A percentile compares a stretch with the other conserved stretches of the same genome.
phyloP scores from a whole-genome alignment of 2,888 invertebrate species.

The Aphodius granarius region DNA sequence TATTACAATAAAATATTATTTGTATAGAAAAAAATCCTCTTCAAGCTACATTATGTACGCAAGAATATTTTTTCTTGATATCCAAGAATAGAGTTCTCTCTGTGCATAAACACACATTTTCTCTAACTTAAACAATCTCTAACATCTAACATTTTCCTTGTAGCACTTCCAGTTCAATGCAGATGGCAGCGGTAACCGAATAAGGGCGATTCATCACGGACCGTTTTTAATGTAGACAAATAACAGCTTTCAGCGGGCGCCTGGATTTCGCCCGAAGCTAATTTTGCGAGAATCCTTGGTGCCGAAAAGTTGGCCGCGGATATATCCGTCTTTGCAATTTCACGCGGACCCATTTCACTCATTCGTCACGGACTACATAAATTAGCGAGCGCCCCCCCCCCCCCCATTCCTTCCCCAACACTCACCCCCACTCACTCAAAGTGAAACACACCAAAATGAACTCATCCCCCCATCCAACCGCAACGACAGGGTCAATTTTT shows the following conservation, averaged over 20 bases:
- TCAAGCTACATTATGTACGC: too few species aligned
- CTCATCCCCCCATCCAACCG: neutral
- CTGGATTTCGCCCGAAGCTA: constrained; percentile 5
- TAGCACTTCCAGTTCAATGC: neutral
- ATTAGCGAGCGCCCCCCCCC: neutral
- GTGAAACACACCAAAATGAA: neutral
- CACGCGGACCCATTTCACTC: neutral
- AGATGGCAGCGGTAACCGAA: neutral
- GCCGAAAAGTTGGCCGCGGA: neutral
- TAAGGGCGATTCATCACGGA: constrained; percentile 5
- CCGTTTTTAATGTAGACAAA: constrained; percentile 15
- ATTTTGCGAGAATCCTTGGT: neutral
- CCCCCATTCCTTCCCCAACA: too few species aligned
- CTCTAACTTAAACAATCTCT: neutral
- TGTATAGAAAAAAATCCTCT: too few species aligned
- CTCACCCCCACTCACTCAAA: neutral
- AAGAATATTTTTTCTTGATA: too few species aligned
- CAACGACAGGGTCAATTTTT: neutral
- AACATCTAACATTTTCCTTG: neutral
- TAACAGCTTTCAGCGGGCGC: constrained; percentile 4
- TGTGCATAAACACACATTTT: too few species aligned
- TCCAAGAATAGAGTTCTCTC: too few species aligned
- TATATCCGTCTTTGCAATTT: neutral
- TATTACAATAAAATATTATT: too few species aligned
- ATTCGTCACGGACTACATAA: neutral